These are phyloP conservation scores for Hylyphantes graminicola DNA, from an alignment of 1,140 invertebrate species.

Conservation along the genomic window DNA sequence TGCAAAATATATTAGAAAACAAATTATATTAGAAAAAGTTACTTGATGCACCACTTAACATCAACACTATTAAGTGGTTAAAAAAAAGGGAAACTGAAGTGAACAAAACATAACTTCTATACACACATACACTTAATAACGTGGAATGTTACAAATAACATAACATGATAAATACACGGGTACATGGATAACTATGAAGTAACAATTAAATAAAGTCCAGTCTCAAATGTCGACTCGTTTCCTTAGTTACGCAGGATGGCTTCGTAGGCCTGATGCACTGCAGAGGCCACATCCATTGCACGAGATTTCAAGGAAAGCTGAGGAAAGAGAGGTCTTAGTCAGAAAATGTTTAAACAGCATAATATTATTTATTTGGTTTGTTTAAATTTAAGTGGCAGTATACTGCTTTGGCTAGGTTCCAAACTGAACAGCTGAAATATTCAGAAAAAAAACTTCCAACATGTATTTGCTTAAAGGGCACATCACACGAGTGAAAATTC, in stretches of 20 bases:
- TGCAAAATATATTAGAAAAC: too few species aligned
- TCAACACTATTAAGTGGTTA: too few species aligned
- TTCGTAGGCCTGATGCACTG: slow-evolving; percentile 93
- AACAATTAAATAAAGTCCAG: slow-evolving; percentile 25
- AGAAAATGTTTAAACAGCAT: too few species aligned
- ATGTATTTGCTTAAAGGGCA: too few species aligned
- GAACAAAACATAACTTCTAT: neutral
- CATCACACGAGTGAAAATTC: too few species aligned
- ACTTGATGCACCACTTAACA: too few species aligned
- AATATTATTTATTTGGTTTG: too few species aligned
- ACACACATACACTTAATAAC: slow-evolving; percentile 38
- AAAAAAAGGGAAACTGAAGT: neutral
- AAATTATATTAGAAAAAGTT: too few species aligned
- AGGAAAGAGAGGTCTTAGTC: slow-evolving; percentile 65
- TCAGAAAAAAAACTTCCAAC: too few species aligned
- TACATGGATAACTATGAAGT: slow-evolving; percentile 2
- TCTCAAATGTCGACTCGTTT: neutral
- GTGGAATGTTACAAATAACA: slow-evolving; percentile 45
- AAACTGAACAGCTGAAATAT: too few species aligned
- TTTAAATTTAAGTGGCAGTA: too few species aligned
- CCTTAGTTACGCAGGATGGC: slow-evolving; percentile 82
- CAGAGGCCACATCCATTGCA: slow-evolving; percentile 90
- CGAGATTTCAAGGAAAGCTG: slow-evolving; percentile 90
- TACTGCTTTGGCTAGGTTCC: too few species aligned
- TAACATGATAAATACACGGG: slow-evolving; percentile 2